Evolutionary conservation across 2,888 invertebrate genomes (phyloP), one percentile per base, ranked within the genome.

Genomic region (Cybosia mesomella): DNA sequence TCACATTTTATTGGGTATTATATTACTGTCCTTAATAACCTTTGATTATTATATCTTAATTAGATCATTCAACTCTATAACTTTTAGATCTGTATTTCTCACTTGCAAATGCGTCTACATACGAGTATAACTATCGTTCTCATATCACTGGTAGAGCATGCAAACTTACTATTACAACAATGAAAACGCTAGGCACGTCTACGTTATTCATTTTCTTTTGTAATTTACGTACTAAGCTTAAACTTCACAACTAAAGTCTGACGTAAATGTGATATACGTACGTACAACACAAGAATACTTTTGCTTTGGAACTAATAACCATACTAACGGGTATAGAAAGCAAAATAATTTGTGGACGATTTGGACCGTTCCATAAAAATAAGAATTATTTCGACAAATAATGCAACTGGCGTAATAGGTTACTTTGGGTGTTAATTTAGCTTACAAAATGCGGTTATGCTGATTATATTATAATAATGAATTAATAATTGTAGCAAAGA

Each of bases 151-250:
- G 39, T 43, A 43, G 15, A 13, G 5, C 18, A 43, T 18, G 18
- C 43, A 43, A 43, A 43, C 43, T 43, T 39, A 43, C 43, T 43
- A 43, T 43, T 43, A 43, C 43, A 43, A 43, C 43, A 18, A 43
- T 43, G 43, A 18, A 43, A 10, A 43, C 18, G 43, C 18, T 18
- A 8, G 43, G 43, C 43, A 43, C 43, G 43, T 43, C 18, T 15
- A 18, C 18, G 18, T 18, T 43, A 43, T 43, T 43, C 18, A 43
- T 79, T 68, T 73, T 70, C 70, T 24, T 73, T 68, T 76, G 73
- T 11, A 55, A 60, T 72, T 67, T 71, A 62, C 58, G 58, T 61
- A 72, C 63, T 58, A 59, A 58, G 66, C 72, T 67, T 66, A 68
- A 70, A 76, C 67, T 70, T 70, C 34, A 57, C 55, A 67, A 58